A percentile compares a stretch with the other conserved stretches of the same genome.
phyloP scores from a whole-genome alignment of 2,113 vertebrate species.

The Anoura caudifer region DNA sequence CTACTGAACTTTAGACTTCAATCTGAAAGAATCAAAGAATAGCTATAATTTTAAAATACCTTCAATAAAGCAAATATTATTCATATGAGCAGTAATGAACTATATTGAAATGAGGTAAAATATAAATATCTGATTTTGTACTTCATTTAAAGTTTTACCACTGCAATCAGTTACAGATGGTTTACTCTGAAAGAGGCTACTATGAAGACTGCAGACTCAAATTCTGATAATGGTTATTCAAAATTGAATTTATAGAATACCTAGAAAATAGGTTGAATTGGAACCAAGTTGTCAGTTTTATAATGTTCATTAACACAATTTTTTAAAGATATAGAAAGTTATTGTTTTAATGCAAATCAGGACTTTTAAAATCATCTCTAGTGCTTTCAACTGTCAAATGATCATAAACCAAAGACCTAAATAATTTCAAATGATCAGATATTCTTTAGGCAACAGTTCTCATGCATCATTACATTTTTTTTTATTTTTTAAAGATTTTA shows the following conservation, averaged over 20 bases:
- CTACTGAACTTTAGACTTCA: not conserved
- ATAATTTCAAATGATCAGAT: slow-evolving; percentile 19
- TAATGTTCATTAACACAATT: not conserved
- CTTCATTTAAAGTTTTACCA: not conserved
- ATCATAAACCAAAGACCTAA: not conserved
- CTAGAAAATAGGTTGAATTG: not conserved
- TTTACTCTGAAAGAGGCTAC: not conserved
- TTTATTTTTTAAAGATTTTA: no score
- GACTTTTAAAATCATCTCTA: not conserved
- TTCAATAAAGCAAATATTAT: not conserved
- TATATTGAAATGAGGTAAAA: not conserved
- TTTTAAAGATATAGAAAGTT: not conserved
- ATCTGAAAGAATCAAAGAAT: not conserved
- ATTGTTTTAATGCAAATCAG: not conserved
- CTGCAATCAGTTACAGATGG: not conserved
- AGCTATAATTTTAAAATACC: not conserved
- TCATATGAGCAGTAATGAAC: not conserved
- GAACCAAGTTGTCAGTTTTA: not conserved
- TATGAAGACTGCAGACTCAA: not conserved
- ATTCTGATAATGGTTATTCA: not conserved
- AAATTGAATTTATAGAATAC: not conserved
- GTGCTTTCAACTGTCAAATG: not conserved
- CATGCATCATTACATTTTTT: slow-evolving; percentile 56
- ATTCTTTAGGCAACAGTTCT: not conserved
- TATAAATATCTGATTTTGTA: not conserved